Conservation (phyloP, 2,888 invertebrate genomes). For the Scaptomyza caliginosa region DNA sequence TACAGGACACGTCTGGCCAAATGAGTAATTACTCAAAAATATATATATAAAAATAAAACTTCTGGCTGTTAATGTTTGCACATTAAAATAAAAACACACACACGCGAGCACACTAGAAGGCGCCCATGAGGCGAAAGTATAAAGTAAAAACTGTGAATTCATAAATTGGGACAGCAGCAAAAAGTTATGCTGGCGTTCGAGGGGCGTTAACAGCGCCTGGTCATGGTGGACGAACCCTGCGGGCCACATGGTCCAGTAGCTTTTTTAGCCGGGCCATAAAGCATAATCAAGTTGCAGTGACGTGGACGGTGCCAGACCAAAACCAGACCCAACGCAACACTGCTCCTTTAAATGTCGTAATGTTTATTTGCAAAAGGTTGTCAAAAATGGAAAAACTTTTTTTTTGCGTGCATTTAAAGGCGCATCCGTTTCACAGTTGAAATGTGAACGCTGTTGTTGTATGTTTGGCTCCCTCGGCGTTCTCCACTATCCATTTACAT, state of each 20-base stretch:
- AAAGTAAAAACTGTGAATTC: constrained; percentile 35
- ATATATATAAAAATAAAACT: constrained; percentile 17
- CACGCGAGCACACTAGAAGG: constrained; percentile 6
- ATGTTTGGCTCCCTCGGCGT: constrained; percentile 8
- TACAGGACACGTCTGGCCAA: constrained; percentile 52
- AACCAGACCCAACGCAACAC: constrained; percentile 3
- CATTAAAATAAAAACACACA: constrained; percentile 58
- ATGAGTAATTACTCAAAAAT: constrained; percentile 69
- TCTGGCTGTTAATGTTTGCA: constrained; percentile 66
- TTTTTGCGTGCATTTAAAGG: constrained; percentile 40
- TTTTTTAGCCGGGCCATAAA: constrained; percentile 57
- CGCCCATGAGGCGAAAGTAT: constrained; percentile 50
- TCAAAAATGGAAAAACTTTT: background rate
- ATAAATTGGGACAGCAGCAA: constrained; percentile 55
- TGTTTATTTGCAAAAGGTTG: constrained; percentile 23
- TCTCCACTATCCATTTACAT: constrained; percentile 39
- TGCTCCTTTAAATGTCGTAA: constrained; percentile 23
- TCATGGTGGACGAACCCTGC: constrained; percentile 26
- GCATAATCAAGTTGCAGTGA: constrained; percentile 65
- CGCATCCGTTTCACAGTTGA: constrained; percentile 29
- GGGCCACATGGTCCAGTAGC: constrained; percentile 59
- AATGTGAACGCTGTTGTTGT: constrained; percentile 7
- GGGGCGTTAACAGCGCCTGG: constrained; percentile 29
- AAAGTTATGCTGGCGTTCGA: constrained; percentile 32
- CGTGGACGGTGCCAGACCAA: constrained; percentile 20